Percentiles rank a stretch among this genome's conserved stretches.
Evolutionary conservation across 2,888 invertebrate genomes (phyloP).

Genomic region (Lepidocyrtinus sp.): DNA sequence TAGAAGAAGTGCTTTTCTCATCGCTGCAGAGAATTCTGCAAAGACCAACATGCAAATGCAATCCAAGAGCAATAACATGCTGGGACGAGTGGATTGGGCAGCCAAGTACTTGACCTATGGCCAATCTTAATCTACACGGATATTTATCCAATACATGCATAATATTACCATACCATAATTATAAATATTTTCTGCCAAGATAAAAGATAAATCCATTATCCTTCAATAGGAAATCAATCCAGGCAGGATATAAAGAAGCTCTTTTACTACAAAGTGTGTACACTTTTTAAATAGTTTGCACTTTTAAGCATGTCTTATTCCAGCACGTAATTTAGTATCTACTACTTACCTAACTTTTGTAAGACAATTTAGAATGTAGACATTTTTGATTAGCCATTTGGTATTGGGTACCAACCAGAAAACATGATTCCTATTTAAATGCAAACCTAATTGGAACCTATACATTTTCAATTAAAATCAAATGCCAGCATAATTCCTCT

Average conservation of each 20-base stretch:
- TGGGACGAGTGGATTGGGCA: slow-evolving; percentile 67
- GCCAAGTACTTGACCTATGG: slow-evolving; percentile 68
- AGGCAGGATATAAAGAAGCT: background rate
- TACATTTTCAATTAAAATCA: too few species aligned
- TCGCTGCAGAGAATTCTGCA: slow-evolving; percentile 53
- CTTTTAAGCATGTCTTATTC: too few species aligned
- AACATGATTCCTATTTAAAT: too few species aligned
- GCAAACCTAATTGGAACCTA: too few species aligned
- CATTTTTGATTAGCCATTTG: too few species aligned
- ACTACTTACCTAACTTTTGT: too few species aligned
- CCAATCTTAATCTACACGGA: slow-evolving; percentile 67
- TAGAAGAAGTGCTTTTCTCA: slow-evolving; percentile 62
- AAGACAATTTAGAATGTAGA: too few species aligned
- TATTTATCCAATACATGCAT: background rate
- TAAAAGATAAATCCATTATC: background rate
- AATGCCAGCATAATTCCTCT: too few species aligned
- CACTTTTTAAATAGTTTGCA: too few species aligned
- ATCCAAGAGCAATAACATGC: slow-evolving; percentile 57
- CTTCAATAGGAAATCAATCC: background rate
- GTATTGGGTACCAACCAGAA: too few species aligned
- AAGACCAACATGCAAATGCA: slow-evolving; percentile 49
- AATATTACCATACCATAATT: background rate
- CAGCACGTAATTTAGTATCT: too few species aligned
- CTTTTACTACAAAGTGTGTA: too few species aligned
- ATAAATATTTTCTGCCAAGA: background rate